Base-by-base conservation (phyloP, 2,888 invertebrate genomes). In the Zygothrica quintamaculata region DNA sequence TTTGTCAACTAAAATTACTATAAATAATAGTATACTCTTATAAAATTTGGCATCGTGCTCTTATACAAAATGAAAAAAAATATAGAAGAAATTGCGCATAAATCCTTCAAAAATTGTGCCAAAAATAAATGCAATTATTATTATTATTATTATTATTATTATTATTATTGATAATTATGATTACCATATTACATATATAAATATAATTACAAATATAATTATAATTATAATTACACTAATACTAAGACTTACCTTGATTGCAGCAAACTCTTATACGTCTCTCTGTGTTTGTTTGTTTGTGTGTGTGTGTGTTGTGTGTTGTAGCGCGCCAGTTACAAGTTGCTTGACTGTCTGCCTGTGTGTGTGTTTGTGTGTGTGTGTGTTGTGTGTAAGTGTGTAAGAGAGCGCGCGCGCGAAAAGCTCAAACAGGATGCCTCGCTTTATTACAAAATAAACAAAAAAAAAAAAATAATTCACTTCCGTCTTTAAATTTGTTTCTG, bases 351-450 rank as follows among this genome's bases (percentile, higher is more conserved):
- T 64, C 73, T 62, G 68, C 64, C 52, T 16, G 47, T 52, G 37
- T 15, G 53, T 22, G 26, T 44, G 58, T 31, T 29, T 53, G 47
- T 56, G 50, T 44, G 26, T 34, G 42, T 18, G 22, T 42, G 3
- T 9, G 13, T 9, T 22, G 16, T 16, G 11, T 42, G 15, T 13
- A 39, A 18, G 15, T 25, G 34, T 34, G 29, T 52, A 12, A 34
- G 29, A 34, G 44, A 33, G 33, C 22, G 47, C 18, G 65, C 16
- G 44, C 18, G 65, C 16, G 44, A 52, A 77, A 72, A 68, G 64
- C 74, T 69, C 57, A 72, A 80, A 82, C 84, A 77, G 80, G 80
- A 80, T 77, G 59, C 79, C 65, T 53, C 42, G 78, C 73, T 74
- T 74, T 71, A 55, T 48, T 3, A 39, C 65, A 42, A 50, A 29